phyloP scores from a whole-genome alignment of 2,797 vertebrate genomes.

The Cossypha caffra region DNA sequence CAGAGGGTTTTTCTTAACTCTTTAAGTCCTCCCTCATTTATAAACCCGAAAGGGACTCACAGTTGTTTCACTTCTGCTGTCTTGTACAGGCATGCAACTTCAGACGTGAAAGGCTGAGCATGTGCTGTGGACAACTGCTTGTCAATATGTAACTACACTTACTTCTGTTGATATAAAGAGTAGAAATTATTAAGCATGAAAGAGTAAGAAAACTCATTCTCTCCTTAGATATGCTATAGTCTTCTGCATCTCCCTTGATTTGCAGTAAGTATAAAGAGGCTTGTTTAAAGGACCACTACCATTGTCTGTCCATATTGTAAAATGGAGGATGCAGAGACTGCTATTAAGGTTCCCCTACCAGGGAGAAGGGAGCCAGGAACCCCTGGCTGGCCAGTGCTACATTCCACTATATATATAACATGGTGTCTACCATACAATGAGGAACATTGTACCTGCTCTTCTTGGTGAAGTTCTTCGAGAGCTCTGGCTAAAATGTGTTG shows the following conservation, averaged over 20 bases:
- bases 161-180: background rate
- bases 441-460: background rate
- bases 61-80: background rate
- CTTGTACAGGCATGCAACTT: background rate
- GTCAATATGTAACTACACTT: background rate
- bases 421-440: background rate
- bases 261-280: background rate
- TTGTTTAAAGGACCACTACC: background rate
- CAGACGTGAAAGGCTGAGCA: background rate
- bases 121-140: background rate
- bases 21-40: slow-evolving; percentile 16
- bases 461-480: background rate
- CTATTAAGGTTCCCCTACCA: background rate
- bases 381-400: background rate
- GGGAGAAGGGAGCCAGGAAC: background rate
- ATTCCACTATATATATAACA: background rate
- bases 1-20: slow-evolving; percentile 58
- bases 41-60: background rate
- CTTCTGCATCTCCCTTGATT: background rate
- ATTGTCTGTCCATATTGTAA: background rate
- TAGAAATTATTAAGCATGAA: background rate
- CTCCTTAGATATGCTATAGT: background rate
- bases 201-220: background rate
- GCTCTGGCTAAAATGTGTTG: background rate
- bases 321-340: background rate